phyloP scores from a whole-genome alignment of 2,888 invertebrate genomes.

The Diabrotica balteata region DNA sequence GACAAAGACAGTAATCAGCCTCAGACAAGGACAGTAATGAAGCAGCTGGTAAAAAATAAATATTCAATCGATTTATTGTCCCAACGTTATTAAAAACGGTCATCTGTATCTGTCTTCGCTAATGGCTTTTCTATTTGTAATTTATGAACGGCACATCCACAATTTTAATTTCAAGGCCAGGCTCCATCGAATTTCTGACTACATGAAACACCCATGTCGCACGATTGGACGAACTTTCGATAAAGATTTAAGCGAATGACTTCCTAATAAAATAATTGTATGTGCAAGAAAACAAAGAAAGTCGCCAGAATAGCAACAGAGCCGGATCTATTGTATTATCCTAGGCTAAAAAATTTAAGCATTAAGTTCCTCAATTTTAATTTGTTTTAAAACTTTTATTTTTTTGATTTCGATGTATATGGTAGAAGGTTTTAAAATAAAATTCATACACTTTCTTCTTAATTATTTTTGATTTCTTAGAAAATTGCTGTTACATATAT shows the following conservation, averaged over 20 bases:
- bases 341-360: too few species aligned
- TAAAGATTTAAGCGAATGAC: conserved; percentile 25
- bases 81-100: conserved; percentile 36
- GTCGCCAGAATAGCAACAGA: too few species aligned
- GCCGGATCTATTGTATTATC: too few species aligned
- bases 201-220: conserved; percentile 37
- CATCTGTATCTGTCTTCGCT: conserved; percentile 37
- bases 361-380: too few species aligned
- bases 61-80: conserved; percentile 35
- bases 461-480: too few species aligned
- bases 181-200: conserved; percentile 32
- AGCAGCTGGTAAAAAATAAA: conserved; percentile 35
- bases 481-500: too few species aligned
- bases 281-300: conserved; percentile 6
- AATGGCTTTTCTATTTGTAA: conserved; percentile 36
- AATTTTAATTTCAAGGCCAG: conserved; percentile 29
- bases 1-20: conserved; percentile 29
- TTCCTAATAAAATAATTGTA: conserved; percentile 29
- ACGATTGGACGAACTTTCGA: conserved; percentile 30
- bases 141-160: conserved; percentile 33
- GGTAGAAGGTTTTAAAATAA: too few species aligned
- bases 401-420: too few species aligned
- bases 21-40: conserved; percentile 32
- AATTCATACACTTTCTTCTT: too few species aligned
- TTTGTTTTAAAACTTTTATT: too few species aligned